A percentile compares a stretch with the other conserved stretches of the same genome.
phyloP scores from a whole-genome alignment of 1,140 invertebrate genomes.

The Samia ricini region DNA sequence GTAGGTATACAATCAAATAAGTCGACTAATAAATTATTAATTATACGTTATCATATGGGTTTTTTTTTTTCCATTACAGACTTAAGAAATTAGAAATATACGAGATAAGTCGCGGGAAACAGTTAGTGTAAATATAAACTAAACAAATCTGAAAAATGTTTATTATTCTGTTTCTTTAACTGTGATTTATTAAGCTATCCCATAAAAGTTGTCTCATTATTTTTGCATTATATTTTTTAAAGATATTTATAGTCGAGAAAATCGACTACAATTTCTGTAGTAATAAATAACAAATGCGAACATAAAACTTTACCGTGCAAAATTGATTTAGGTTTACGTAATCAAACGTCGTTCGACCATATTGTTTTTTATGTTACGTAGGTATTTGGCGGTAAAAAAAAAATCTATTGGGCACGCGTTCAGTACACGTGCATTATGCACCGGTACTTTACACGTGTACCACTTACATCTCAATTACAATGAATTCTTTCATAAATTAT shows the following conservation, averaged over 20 bases:
- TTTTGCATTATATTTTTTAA: neutral
- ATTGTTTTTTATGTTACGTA: slow-evolving; percentile 10
- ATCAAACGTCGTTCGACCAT: neutral
- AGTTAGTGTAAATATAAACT: too few relatives aligned
- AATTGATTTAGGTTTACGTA: neutral
- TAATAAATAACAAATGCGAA: slow-evolving; percentile 9
- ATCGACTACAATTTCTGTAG: neutral
- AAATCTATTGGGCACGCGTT: slow-evolving; percentile 25
- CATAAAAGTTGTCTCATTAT: neutral
- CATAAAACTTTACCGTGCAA: slow-evolving; percentile 24
- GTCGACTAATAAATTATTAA: too few relatives aligned
- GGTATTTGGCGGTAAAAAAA: slow-evolving; percentile 20
- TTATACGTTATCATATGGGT: too few relatives aligned
- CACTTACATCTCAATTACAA: neutral
- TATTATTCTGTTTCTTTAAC: too few relatives aligned
- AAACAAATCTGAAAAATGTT: too few relatives aligned
- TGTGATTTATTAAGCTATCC: neutral
- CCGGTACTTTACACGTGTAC: slow-evolving; percentile 12
- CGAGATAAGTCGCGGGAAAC: too few relatives aligned
- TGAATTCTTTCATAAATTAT: too few relatives aligned
- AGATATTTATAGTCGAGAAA: neutral
- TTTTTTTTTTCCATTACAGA: too few relatives aligned
- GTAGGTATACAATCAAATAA: too few relatives aligned
- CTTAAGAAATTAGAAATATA: too few relatives aligned
- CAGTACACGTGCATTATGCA: slow-evolving; percentile 11